These are phyloP conservation scores for Xenops minutus DNA, from an alignment of 2,797 vertebrate genomes.

Conservation along the genomic window DNA sequence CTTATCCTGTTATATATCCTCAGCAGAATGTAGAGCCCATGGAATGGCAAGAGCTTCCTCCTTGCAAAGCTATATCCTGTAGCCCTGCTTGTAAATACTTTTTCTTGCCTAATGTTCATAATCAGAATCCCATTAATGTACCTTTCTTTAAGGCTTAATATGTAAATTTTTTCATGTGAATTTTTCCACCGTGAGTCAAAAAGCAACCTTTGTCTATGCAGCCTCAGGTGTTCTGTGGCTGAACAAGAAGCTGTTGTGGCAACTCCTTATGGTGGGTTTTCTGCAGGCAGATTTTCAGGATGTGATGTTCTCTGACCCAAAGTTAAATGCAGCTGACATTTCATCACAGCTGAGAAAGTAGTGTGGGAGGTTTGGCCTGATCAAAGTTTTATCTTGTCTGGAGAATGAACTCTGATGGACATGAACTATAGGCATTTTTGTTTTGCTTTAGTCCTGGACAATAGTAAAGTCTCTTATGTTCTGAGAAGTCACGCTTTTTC, in stretches of 20 bases:
- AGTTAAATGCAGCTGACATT: neutral
- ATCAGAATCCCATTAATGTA: neutral
- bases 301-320: neutral
- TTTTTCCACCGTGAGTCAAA: neutral
- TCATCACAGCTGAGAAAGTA: neutral
- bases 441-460: neutral
- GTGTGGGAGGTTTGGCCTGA: neutral
- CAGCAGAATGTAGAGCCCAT: neutral
- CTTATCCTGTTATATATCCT: neutral
- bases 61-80: neutral
- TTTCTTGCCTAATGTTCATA: neutral
- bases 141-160: neutral
- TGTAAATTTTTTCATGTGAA: neutral
- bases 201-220: neutral
- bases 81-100: neutral
- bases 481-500: neutral
- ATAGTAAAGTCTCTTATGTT: neutral
- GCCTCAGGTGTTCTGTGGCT: neutral
- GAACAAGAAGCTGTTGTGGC: neutral
- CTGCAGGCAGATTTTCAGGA: neutral
- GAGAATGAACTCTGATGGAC: neutral
- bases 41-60: neutral
- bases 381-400: neutral
- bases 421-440: rapidly evolving
- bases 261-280: neutral